phyloP scores from a whole-genome alignment of 2,888 invertebrate genomes.

The Heliconius charithonia region DNA sequence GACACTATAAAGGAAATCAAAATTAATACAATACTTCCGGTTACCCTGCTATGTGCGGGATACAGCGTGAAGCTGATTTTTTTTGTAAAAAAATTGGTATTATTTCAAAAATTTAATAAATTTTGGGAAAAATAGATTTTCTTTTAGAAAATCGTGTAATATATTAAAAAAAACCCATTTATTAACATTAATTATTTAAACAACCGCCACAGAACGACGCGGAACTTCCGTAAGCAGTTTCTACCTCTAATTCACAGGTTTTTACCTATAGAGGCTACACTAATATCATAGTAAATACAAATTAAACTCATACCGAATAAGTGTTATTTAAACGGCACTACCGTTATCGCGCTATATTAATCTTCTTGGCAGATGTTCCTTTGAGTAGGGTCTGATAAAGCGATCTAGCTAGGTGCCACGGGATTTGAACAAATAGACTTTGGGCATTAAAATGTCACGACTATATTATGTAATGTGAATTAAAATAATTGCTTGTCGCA shows the following conservation, averaged over 20 bases:
- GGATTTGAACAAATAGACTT: conserved; percentile 42
- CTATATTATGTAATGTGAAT: conserved; percentile 31
- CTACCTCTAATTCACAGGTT: not conserved
- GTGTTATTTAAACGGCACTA: conserved; percentile 37
- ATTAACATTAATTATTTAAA: no score
- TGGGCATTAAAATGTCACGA: conserved; percentile 39
- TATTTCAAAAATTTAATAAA: no score
- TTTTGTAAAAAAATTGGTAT: no score
- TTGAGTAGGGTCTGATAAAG: conserved; percentile 48
- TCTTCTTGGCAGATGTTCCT: conserved; percentile 46
- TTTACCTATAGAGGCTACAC: not conserved
- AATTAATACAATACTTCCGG: no score
- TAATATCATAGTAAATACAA: not conserved
- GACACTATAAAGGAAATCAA: no score
- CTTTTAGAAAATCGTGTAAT: no score
- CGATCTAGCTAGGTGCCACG: conserved; percentile 39
- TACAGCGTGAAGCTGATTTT: no score
- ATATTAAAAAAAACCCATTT: no score
- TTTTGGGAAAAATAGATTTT: no score
- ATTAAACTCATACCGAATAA: conserved; percentile 19
- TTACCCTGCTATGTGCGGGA: no score
- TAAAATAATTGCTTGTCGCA: conserved; percentile 34
- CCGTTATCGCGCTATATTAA: conserved; percentile 45
- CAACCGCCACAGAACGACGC: no score
- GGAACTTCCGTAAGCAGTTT: not conserved